Evolutionary conservation across 2,797 vertebrate genomes (phyloP).

Genomic region (Champsocephalus esox): DNA sequence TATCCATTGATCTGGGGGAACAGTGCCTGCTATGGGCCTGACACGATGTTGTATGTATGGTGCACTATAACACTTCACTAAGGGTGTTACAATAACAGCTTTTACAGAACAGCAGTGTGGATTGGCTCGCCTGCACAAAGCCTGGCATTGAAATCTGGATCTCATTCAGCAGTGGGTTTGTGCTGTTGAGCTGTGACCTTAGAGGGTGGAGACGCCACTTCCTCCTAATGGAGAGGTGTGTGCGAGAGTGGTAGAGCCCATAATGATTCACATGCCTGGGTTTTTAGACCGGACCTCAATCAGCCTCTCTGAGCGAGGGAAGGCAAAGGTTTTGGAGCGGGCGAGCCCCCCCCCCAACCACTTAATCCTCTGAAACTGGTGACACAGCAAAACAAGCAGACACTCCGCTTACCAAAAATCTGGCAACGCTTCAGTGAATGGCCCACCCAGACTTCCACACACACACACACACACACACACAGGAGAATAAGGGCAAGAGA

Average conservation of each 20-base stretch:
- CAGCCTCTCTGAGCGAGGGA: conserved; percentile 36
- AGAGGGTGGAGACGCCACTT: conserved; percentile 74
- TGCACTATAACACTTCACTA: conserved; percentile 72
- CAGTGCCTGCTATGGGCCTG: conserved; percentile 41
- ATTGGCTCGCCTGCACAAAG: conserved; percentile 69
- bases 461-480: conserved; percentile 29
- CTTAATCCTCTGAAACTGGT: conserved; percentile 62
- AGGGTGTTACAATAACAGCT: conserved; percentile 76
- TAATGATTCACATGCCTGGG: conserved; percentile 62
- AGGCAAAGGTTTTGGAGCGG: conserved; percentile 36
- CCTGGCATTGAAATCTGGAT: conserved; percentile 74
- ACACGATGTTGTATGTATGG: conserved; percentile 56
- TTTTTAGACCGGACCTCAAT: conserved; percentile 44
- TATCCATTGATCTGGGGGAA: conserved; percentile 66
- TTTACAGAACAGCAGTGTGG: conserved; percentile 67
- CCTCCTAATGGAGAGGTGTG: conserved; percentile 63
- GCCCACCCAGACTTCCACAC: conserved; percentile 77
- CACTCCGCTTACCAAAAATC: conserved; percentile 76
- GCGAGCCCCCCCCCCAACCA: not conserved
- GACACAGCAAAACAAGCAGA: conserved; percentile 81
- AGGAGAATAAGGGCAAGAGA: conserved; percentile 40
- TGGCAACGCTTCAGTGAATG: conserved; percentile 74
- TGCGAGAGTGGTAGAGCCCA: conserved; percentile 35
- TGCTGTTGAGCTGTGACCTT: conserved; percentile 71
- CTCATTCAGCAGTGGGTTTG: conserved; percentile 67